A percentile compares a stretch with the other conserved stretches of the same genome.
Conservation (phyloP, 2,797 vertebrate species). For the Peromyscus attwateri region DNA sequence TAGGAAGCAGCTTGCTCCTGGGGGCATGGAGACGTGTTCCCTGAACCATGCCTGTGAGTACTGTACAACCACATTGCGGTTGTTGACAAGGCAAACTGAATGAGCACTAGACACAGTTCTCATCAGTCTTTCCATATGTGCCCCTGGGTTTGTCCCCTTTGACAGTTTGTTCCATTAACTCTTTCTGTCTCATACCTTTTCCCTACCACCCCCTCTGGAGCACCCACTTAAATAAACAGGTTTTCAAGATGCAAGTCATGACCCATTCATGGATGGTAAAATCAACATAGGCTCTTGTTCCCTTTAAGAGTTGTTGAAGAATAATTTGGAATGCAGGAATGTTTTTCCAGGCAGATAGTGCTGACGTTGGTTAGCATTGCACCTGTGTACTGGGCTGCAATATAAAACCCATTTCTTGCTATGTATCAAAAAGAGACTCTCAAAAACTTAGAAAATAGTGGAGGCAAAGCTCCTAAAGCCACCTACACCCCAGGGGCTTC, state of each 20-base stretch:
- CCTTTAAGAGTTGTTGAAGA: neutral
- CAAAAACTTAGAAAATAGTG: neutral
- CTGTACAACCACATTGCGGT: neutral
- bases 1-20: neutral
- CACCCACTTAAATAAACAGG: neutral
- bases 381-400: neutral
- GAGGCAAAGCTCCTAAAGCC: neutral
- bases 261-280: neutral
- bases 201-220: neutral
- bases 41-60: neutral
- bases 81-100: neutral
- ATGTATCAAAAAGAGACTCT: neutral
- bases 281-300: neutral
- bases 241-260: slow-evolving; percentile 22
- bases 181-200: neutral
- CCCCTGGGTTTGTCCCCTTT: neutral
- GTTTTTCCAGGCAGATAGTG: neutral
- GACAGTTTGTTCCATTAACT: neutral
- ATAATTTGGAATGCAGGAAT: neutral
- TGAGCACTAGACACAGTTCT: neutral
- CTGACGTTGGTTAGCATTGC: neutral
- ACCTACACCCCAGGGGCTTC: neutral
- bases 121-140: neutral
- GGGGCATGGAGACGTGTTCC: neutral
- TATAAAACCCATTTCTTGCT: neutral